phyloP scores from a whole-genome alignment of 2,113 vertebrate genomes.

The Aythya baeri region DNA sequence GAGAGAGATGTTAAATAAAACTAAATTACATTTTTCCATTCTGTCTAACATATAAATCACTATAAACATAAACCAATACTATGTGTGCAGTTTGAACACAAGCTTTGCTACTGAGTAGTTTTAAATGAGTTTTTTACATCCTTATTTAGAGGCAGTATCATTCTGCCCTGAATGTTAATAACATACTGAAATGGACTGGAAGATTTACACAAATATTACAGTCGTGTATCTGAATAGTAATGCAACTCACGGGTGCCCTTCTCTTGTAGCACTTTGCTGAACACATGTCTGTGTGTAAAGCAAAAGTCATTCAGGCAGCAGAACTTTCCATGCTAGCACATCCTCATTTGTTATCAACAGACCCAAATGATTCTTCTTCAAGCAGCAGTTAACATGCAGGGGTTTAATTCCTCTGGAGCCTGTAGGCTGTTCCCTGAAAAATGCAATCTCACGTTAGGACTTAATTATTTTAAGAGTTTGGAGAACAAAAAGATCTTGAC shows the following conservation, averaged over 20 bases:
- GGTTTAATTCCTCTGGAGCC: background rate
- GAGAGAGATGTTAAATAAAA: constrained; percentile 26
- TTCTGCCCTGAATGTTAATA: background rate
- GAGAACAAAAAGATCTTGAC: constrained; percentile 8
- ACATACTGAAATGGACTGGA: background rate
- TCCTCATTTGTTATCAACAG: background rate
- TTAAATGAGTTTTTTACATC: constrained; percentile 8
- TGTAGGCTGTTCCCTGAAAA: background rate
- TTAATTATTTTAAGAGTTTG: background rate
- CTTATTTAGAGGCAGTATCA: background rate
- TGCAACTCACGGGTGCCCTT: background rate
- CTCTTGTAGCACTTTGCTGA: background rate
- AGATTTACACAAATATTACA: background rate
- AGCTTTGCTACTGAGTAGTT: background rate
- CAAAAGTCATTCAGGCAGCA: background rate
- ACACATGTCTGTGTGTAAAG: background rate
- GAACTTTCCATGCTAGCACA: background rate
- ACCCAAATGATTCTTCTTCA: background rate
- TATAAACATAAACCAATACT: background rate
- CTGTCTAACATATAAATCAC: background rate
- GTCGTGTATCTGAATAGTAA: background rate
- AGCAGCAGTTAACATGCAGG: background rate
- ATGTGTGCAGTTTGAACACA: background rate
- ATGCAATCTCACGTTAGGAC: background rate
- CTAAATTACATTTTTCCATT: constrained; percentile 40